Evolutionary conservation across 1,140 invertebrate species (phyloP), one percentile per base, ranked within the genome.

Genomic region (Oedothorax gibbosus): DNA sequence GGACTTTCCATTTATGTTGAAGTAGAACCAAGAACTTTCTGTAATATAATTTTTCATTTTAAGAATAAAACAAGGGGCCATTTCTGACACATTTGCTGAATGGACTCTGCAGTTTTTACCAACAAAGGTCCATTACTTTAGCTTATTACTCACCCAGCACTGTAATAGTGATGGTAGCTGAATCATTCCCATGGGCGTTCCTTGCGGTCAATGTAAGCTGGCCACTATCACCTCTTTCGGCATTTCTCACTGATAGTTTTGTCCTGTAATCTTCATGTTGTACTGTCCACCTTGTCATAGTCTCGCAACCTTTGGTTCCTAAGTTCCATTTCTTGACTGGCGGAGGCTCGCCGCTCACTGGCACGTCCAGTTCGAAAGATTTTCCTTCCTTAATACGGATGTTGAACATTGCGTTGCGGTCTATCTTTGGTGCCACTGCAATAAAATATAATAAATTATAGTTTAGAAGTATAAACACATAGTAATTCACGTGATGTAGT

Each of bases 301-400:
- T 94, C 76, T 95, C 91, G 7, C 99, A 90, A 15, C 93, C 91
- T 84, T 94, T 94, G 15, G 95, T 97, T 87, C 96, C 96, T 75
- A 97, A 91, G 5, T 92, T 92, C 98, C 98, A 99, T 91, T 95
- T 95, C 88, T 98, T 99, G 21, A 92, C 94, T 87, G 98, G 97
- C 84, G 96, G 95, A 0, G 98, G 98, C 90, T 98, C 97, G 54
- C 97, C 98, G 87, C 92, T 94, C 53, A 98, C 97, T 20, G 97
- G 97, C 5, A 99, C 95, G 89, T 97, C 95, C 87, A 99, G 94
- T 89, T 98, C 95, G 90, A 98, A 97, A 89, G 95, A 94, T 89
- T 96, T 94, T 65, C 98, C 98, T 60, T 96, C 97, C 86, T 94
- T 94, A 69, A 98, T 93, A 88, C 97, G 98, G 87, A 99, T 94